Conservation (phyloP, 1,140 invertebrate species). For the Chironomus tepperi region DNA sequence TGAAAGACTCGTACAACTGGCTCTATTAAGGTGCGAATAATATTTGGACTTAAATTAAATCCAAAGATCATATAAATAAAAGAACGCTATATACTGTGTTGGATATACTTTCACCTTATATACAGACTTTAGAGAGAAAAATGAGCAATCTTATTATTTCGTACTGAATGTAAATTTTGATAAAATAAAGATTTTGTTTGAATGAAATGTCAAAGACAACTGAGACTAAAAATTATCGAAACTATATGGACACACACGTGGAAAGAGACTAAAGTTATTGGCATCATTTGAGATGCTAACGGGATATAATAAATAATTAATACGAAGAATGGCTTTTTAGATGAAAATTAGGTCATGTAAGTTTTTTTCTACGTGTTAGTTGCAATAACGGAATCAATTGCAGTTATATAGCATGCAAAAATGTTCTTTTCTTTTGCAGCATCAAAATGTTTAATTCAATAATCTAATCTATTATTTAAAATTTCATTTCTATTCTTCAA, state of each 20-base stretch:
- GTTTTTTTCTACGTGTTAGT: conserved; percentile 5
- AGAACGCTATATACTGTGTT: too few relatives aligned
- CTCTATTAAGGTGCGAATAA: conserved; percentile 28
- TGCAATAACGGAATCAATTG: background rate
- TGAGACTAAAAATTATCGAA: background rate
- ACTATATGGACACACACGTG: background rate
- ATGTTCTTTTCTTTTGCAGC: background rate
- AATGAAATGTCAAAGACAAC: background rate
- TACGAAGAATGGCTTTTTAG: background rate
- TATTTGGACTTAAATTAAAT: too few relatives aligned
- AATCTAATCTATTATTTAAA: background rate
- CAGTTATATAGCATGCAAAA: background rate
- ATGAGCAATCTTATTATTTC: too few relatives aligned
- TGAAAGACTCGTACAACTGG: conserved; percentile 5
- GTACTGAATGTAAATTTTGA: too few relatives aligned
- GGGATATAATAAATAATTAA: background rate
- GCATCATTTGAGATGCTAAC: background rate
- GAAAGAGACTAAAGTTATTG: background rate
- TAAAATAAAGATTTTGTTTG: background rate
- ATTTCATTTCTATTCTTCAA: background rate
- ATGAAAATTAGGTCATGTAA: background rate
- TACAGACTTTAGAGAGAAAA: background rate
- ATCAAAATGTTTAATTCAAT: background rate
- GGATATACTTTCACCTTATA: background rate
- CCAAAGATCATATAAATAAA: too few relatives aligned